Base-by-base conservation (phyloP, 2,888 invertebrate genomes). In the Tetropium fuscum region DNA sequence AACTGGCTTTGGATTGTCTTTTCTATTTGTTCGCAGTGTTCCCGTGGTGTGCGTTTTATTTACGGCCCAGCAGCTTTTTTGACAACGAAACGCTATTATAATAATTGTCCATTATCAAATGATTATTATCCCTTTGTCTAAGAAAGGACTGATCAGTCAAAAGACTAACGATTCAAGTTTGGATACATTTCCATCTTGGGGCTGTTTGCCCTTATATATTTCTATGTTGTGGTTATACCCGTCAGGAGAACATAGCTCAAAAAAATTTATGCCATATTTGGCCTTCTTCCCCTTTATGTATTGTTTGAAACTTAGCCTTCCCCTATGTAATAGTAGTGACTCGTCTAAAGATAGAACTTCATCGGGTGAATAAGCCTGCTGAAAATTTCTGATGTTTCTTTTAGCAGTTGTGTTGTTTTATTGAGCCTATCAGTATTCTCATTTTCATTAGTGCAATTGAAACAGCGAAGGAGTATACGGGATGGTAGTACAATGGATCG, bases 211-310 rank as follows among this genome's bases (percentile, higher is more conserved):
- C 40, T 47, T 48, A 11, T 60, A 48, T 34, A 57, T 53, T 7
- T 63, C 49, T 8, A 60, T n/a, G 20, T 63, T 56, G 22, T 60
- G 44, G 15, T 57, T 38, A 43, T 60, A 63, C 11, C 59, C 57
- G 43, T 60, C 53, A 10, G 32, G 6, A 41, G 45, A 25, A 18
- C 47, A 47, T n/a, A 61, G 36, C 4, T 20, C 53, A 32, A 53
- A 48, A 18, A 61, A 57, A 25, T 61, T 57, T 7, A 60, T 53
- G 2, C 53, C 36, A 36, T 53, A 55, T 1, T 36, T 58, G 30
- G 40, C 10, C 10, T 53, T 45, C 30, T 54, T 56, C 2, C 41
- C 40, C 54, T 53, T 59, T 47, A 57, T 59, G 44, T 59, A 56
- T 11, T 38, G 38, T 4, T 40, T 25, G 43, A 63, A 63, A 5